Percentiles rank a stretch among this genome's conserved stretches.
Conservation (phyloP, 2,113 vertebrate genomes). For the Caranx melampygus region DNA sequence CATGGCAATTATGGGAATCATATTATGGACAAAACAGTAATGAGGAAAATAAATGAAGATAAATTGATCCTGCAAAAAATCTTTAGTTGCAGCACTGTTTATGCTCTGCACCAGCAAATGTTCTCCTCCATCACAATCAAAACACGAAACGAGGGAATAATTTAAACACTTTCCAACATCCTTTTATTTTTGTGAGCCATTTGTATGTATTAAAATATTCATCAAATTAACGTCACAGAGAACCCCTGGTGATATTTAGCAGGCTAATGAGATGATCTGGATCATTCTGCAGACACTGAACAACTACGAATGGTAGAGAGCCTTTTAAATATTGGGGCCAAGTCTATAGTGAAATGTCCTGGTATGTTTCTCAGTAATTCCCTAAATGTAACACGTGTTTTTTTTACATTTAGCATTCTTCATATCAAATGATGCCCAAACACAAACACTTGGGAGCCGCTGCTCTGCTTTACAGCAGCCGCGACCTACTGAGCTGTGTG, state of each 20-base stretch:
- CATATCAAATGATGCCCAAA: slow-evolving; percentile 28
- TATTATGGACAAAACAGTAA: not conserved
- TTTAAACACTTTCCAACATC: too few species aligned
- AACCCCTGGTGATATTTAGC: not conserved
- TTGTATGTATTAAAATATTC: not conserved
- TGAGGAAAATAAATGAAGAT: not conserved
- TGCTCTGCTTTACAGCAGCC: slow-evolving; percentile 55
- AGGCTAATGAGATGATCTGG: too few species aligned
- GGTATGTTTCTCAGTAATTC: slow-evolving; percentile 24
- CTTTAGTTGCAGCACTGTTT: too few species aligned
- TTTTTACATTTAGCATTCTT: slow-evolving; percentile 56
- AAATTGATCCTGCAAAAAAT: not conserved
- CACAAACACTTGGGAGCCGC: slow-evolving; percentile 51
- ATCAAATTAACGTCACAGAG: too few species aligned
- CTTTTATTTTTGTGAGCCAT: not conserved
- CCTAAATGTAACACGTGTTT: slow-evolving; percentile 38
- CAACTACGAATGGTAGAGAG: not conserved
- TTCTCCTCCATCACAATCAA: not conserved
- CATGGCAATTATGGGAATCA: not conserved
- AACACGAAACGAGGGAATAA: not conserved
- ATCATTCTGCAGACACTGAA: slow-evolving; percentile 8
- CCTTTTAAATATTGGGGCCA: slow-evolving; percentile 36
- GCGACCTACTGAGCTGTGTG: slow-evolving; percentile 62
- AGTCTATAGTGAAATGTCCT: slow-evolving; percentile 30
- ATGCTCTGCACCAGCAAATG: too few species aligned